Evolutionary conservation across 2,888 invertebrate genomes (phyloP).

Genomic region (Teleogryllus oceanicus): DNA sequence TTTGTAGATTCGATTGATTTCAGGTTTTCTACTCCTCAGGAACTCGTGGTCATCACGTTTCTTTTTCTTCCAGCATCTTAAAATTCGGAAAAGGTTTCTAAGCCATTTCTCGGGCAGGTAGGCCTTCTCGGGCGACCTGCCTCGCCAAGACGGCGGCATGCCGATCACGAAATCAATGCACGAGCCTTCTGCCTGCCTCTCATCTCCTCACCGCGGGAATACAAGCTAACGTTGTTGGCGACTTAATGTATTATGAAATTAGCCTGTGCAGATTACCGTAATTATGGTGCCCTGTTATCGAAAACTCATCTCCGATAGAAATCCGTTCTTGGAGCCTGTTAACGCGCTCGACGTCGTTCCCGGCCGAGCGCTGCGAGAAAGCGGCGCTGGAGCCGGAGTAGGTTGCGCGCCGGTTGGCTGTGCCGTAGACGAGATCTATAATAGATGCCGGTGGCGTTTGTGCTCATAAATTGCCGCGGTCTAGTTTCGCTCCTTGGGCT

Average conservation of each 20-base stretch:
- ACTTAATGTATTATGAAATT: slow-evolving; percentile 11
- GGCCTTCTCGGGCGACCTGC: too few relatives aligned
- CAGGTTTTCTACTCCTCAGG: too few relatives aligned
- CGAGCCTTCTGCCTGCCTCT: not conserved
- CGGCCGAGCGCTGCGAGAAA: not conserved
- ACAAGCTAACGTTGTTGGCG: not conserved
- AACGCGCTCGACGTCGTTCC: not conserved
- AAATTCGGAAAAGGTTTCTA: too few relatives aligned
- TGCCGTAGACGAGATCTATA: not conserved
- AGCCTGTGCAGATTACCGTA: slow-evolving; percentile 18
- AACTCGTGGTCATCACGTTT: too few relatives aligned
- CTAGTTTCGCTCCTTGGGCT: not conserved
- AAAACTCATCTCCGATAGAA: slow-evolving; percentile 18
- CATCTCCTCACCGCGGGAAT: not conserved
- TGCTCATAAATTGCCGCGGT: not conserved
- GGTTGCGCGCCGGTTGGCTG: not conserved
- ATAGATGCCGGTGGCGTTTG: not conserved
- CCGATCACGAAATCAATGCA: slow-evolving; percentile 1
- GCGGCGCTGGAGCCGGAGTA: not conserved
- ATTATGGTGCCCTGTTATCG: slow-evolving; percentile 9
- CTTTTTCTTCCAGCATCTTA: too few relatives aligned
- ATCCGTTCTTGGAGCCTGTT: slow-evolving; percentile 6
- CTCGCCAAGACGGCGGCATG: not conserved
- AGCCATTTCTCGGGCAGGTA: too few relatives aligned
- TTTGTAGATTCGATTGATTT: too few relatives aligned